A percentile compares a stretch with the other conserved stretches of the same genome.
These are phyloP conservation scores for Natrix natrix DNA, from an alignment of 2,797 vertebrate genomes.

Conservation along the genomic window DNA sequence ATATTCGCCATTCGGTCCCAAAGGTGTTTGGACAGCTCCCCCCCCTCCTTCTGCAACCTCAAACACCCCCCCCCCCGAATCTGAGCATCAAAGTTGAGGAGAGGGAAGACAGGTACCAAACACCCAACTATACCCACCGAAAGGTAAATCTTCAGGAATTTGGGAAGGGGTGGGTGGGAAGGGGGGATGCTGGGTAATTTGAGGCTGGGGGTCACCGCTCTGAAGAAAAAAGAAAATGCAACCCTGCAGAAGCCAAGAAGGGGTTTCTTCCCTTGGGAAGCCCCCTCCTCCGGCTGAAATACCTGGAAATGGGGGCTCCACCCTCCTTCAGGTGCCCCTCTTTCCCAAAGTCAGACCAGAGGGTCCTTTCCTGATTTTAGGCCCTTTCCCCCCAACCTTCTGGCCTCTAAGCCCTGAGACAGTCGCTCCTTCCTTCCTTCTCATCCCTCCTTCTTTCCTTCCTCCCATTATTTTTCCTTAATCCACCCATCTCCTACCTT, in stretches of 20 bases:
- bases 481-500: too few species aligned
- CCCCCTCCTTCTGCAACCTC: conserved; percentile 58
- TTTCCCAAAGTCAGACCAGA: not conserved
- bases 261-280: not conserved
- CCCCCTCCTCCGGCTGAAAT: not conserved
- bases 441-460: too few species aligned
- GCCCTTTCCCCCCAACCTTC: not conserved
- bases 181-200: too few species aligned
- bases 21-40: conserved; percentile 61
- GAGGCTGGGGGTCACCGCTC: too few species aligned
- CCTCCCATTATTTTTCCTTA: too few species aligned
- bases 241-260: not conserved
- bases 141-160: not conserved
- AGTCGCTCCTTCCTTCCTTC: not conserved
- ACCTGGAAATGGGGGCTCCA: not conserved
- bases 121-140: not conserved
- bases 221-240: conserved; percentile 17
- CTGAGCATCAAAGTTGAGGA: conserved; percentile 72
- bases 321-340: not conserved
- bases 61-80: conserved; percentile 22
- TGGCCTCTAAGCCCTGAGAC: not conserved
- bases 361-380: not conserved
- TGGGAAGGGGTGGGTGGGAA: not conserved
- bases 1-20: conserved; percentile 71
- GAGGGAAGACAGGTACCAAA: not conserved